Evolutionary conservation across 2,797 vertebrate species (phyloP).

Genomic region (Enteromius trimaculatus): DNA sequence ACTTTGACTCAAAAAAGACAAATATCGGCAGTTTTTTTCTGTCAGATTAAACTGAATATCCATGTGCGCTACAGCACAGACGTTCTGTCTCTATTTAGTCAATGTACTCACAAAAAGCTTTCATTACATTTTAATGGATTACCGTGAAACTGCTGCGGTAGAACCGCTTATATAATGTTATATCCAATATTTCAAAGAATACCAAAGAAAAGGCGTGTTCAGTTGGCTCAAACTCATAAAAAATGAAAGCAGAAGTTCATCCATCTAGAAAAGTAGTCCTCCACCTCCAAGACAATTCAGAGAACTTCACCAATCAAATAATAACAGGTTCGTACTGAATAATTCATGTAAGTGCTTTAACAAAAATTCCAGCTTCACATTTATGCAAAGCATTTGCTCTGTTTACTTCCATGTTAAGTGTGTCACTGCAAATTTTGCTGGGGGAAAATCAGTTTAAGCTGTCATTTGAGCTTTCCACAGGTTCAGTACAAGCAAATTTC

Average conservation of each 20-base stretch:
- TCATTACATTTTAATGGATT: neutral
- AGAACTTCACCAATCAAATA: neutral
- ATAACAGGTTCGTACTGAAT: conserved; percentile 3
- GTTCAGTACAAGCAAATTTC: neutral
- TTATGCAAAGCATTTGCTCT: conserved; percentile 2
- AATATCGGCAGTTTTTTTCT: neutral
- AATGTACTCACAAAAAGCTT: neutral
- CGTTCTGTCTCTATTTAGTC: neutral
- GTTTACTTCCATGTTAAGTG: neutral
- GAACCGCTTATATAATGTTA: neutral
- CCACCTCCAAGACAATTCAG: neutral
- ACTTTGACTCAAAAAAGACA: neutral
- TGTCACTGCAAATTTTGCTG: neutral
- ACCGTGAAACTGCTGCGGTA: neutral
- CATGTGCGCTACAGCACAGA: neutral
- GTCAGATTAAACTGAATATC: neutral
- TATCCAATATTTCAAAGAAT: neutral
- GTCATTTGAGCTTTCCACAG: neutral
- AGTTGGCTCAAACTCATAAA: neutral
- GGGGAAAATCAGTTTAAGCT: neutral
- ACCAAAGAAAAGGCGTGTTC: neutral
- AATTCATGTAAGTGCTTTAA: neutral
- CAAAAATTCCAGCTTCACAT: neutral
- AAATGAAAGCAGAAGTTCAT: neutral
- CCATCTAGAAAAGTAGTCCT: neutral